These are phyloP conservation scores for Diglossa cyanea DNA, from an alignment of 2,797 vertebrate genomes.

Conservation along the genomic window DNA sequence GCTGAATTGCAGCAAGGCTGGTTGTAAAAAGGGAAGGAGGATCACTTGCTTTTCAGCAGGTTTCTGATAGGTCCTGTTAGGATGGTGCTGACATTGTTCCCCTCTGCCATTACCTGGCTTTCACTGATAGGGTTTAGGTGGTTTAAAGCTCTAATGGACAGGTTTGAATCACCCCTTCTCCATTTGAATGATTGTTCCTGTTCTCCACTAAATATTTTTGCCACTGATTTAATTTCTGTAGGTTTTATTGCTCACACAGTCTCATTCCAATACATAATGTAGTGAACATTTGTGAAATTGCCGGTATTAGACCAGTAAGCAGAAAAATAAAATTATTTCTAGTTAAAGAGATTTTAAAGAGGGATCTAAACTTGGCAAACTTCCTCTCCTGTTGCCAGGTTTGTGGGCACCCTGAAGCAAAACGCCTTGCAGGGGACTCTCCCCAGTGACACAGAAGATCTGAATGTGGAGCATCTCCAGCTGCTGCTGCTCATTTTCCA, in stretches of 20 bases:
- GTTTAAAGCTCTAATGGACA: not conserved
- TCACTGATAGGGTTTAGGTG: not conserved
- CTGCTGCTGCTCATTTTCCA: slow-evolving; percentile 96
- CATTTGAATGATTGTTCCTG: not conserved
- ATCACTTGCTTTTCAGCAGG: not conserved
- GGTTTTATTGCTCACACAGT: not conserved
- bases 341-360: not conserved
- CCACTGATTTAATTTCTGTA: not conserved
- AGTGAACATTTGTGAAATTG: not conserved
- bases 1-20: not conserved
- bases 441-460: slow-evolving; percentile 87
- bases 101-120: not conserved
- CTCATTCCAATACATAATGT: not conserved
- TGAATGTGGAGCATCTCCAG: slow-evolving; percentile 96
- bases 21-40: not conserved
- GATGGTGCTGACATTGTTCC: not conserved
- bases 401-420: slow-evolving; percentile 93
- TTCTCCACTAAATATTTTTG: not conserved
- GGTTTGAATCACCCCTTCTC: not conserved
- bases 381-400: slow-evolving; percentile 71
- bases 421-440: slow-evolving; percentile 87
- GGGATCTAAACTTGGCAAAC: not conserved
- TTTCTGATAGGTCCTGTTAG: not conserved
- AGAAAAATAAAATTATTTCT: not conserved
- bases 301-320: not conserved